Evolutionary conservation across 2,888 invertebrate species (phyloP), one percentile per base, ranked within the genome.

Genomic region (Xestia sexstrigata): DNA sequence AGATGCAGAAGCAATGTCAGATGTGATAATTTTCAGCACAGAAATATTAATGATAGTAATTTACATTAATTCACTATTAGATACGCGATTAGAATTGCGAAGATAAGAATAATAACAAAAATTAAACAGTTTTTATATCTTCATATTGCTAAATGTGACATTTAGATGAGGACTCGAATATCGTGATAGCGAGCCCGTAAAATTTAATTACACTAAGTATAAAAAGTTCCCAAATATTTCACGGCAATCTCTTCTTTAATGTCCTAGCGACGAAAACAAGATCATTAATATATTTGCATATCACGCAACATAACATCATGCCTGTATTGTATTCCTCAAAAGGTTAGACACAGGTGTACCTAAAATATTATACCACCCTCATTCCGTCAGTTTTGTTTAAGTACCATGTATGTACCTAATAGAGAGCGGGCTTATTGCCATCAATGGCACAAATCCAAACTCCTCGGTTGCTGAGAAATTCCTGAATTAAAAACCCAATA

Each of bases 31-130:
- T 23, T 60, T 74, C 11, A 4, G 11, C 26, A 30, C 7, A 47
- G 45, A 35, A 58, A 78, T 52, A 83, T 69, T 45, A 49, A 69
- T n/a, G 49, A 30, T 9, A 1, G n/a, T 39, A 39, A 83, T 80
- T 79, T 70, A 65, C 45, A 80, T 79, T 42, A 35, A 83, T 49
- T 45, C 17, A 52, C 68, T 55, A 79, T 78, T 79, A 83, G 35
- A 65, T 42, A 58, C 17, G n/a, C 69, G 55, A 83, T 79, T 52
- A 78, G 69, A 83, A 79, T 78, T 58, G 39, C 20, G 26, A 78
- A 65, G 58, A 80, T 78, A 70, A 69, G 26, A 52, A 58, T 67
- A 60, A 39, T 65, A 78, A 65, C 65, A 65, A n/a, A 42, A 42
- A n/a, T 58, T 49, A 58, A 20, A 78, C 42, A 58, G 17, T 11